These are phyloP conservation scores for Limosa lapponica DNA, from an alignment of 2,797 vertebrate species.

Conservation along the genomic window DNA sequence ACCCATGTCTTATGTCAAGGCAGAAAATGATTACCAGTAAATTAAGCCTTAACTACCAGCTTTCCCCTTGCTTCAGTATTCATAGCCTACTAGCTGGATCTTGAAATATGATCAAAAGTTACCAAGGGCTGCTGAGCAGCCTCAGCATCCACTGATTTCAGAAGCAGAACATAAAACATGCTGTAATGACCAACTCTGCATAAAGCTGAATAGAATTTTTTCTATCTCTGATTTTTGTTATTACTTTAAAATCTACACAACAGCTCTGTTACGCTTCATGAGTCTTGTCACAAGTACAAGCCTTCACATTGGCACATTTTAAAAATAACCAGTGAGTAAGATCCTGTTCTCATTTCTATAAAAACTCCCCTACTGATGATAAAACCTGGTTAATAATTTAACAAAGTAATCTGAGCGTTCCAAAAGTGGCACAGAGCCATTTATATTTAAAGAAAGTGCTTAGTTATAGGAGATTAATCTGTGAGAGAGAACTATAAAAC, in stretches of 20 bases:
- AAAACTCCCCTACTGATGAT: slow-evolving; percentile 46
- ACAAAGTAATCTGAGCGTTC: slow-evolving; percentile 58
- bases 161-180: neutral
- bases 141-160: neutral
- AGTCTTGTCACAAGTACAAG: slow-evolving; percentile 45
- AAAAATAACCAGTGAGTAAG: slow-evolving; percentile 72
- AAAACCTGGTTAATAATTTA: slow-evolving; percentile 72
- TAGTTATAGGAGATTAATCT: slow-evolving; percentile 51
- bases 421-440: slow-evolving; percentile 39
- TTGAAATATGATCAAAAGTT: neutral
- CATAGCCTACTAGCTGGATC: neutral
- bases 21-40: neutral
- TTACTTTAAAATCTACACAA: slow-evolving; percentile 20
- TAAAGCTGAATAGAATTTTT: neutral
- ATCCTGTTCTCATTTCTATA: slow-evolving; percentile 66
- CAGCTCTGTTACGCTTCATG: neutral
- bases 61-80: neutral
- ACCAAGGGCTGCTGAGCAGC: neutral
- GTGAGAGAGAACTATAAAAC: neutral
- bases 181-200: neutral
- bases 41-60: neutral
- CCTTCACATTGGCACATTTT: slow-evolving; percentile 35
- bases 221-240: neutral
- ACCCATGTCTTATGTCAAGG: neutral
- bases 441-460: slow-evolving; percentile 56